Evolutionary conservation across 2,113 vertebrate species (phyloP), one percentile per base, ranked within the genome.

Genomic region (Phaethornis superciliosus): DNA sequence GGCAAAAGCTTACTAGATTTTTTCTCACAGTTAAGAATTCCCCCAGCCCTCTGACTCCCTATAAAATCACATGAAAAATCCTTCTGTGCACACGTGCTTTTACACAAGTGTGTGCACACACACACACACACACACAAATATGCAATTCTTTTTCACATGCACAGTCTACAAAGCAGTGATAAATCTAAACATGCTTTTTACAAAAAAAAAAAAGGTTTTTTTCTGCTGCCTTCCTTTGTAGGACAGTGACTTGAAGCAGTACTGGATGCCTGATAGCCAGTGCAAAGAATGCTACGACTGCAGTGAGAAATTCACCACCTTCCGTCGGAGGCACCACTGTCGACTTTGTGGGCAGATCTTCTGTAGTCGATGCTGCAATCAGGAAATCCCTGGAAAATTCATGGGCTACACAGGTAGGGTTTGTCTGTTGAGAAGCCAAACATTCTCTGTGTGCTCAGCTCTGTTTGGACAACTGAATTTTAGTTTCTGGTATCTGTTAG

Each of bases 261-360:
- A 99, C 97, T 99, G 99, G 99, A 99, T 99, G 99, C 99, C 99
- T 16, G 99, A 99, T 85, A 99, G 99, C 96, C 99, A 99, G 78
- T 99, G 99, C 94, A 99, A 99, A 88, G 99, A 99, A 93, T 99
- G 99, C 86, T 99, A 99, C 30, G 99, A 99, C 96, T 99, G 99
- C 85, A 99, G 98, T 10, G 99, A 99, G 97, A 99, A 99, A 94
- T 99, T 99, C 89, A 99, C 99, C 32, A 99, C 99, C 35, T 99
- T 99, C 89, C 97, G 99, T 9, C 98, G 99, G 22, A 98, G 99
- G 27, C 99, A 99, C 92, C 99, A 99, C 88, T 99, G 99, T 95
- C 98, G 99, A 7, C 97, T 99, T 9, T 99, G 99, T 56, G 99
- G 99, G 9, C 99, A 99, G 97, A 99, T 99, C 95, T 99, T 99